Percentiles rank a stretch among this genome's conserved stretches.
Conservation (phyloP, 2,888 invertebrate species). For the Hydropsyche betteni region DNA sequence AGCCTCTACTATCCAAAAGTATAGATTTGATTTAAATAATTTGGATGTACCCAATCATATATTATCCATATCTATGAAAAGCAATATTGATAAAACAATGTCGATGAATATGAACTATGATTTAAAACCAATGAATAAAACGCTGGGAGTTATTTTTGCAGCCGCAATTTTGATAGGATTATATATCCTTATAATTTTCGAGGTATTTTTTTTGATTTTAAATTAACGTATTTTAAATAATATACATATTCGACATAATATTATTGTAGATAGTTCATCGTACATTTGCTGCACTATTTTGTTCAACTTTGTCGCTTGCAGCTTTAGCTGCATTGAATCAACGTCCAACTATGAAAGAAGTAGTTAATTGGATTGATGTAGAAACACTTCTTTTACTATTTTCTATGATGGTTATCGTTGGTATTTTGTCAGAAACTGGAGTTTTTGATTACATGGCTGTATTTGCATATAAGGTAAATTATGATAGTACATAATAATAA, state of each 20-base stretch:
- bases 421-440: slow-evolving; percentile 88
- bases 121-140: slow-evolving; percentile 70
- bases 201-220: slow-evolving; percentile 65
- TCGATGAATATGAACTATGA: slow-evolving; percentile 67
- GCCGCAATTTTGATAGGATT: slow-evolving; percentile 74
- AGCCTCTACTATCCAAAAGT: slow-evolving; percentile 59
- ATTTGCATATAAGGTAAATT: slow-evolving; percentile 75
- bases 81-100: slow-evolving; percentile 50
- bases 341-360: slow-evolving; percentile 79
- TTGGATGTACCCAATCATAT: slow-evolving; percentile 53
- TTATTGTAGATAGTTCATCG: slow-evolving; percentile 76
- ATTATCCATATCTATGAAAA: slow-evolving; percentile 38
- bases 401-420: slow-evolving; percentile 93
- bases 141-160: slow-evolving; percentile 78
- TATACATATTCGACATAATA: not conserved
- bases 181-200: slow-evolving; percentile 85
- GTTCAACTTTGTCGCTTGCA: slow-evolving; percentile 80
- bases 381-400: slow-evolving; percentile 83
- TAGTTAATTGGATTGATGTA: slow-evolving; percentile 88
- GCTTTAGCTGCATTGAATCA: slow-evolving; percentile 78
- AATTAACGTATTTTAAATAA: not conserved
- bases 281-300: slow-evolving; percentile 84
- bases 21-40: slow-evolving; percentile 57
- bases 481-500: not conserved
- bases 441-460: slow-evolving; percentile 89